phyloP scores from a whole-genome alignment of 2,797 vertebrate species.

The Mormyrus hasselquistii region DNA sequence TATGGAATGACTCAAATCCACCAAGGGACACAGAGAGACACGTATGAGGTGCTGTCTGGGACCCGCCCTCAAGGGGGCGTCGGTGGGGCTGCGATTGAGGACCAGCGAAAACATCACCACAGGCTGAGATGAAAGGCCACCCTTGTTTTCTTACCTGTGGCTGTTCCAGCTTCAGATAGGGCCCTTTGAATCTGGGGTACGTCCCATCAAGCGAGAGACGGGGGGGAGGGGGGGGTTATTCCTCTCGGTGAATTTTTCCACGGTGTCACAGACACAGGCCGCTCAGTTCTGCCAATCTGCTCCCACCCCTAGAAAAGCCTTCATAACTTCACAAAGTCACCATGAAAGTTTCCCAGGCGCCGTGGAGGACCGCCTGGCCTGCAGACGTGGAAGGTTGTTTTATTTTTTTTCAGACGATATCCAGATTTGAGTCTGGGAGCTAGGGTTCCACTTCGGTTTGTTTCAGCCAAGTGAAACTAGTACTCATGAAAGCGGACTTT shows the following conservation, averaged over 20 bases:
- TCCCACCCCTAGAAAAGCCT: not conserved
- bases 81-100: not conserved
- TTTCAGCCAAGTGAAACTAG: not conserved
- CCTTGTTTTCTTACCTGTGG: conserved; percentile 6
- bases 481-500: not conserved
- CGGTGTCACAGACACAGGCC: not conserved
- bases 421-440: not conserved
- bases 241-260: not conserved
- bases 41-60: not conserved
- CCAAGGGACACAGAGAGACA: conserved; percentile 15
- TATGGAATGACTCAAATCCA: conserved; percentile 21
- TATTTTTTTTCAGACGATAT: not conserved
- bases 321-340: not conserved
- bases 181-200: not conserved
- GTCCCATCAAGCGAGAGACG: not conserved
- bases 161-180: not conserved
- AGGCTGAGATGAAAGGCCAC: not conserved
- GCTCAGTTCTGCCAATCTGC: not conserved
- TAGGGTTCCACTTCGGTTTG: not conserved
- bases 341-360: not conserved
- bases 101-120: not conserved
- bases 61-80: not conserved
- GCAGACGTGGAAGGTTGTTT: not conserved
- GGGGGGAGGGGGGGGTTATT: not conserved
- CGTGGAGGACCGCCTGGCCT: not conserved